Base-by-base conservation (phyloP, 2,888 invertebrate species). In the Sinotaia quadrata region DNA sequence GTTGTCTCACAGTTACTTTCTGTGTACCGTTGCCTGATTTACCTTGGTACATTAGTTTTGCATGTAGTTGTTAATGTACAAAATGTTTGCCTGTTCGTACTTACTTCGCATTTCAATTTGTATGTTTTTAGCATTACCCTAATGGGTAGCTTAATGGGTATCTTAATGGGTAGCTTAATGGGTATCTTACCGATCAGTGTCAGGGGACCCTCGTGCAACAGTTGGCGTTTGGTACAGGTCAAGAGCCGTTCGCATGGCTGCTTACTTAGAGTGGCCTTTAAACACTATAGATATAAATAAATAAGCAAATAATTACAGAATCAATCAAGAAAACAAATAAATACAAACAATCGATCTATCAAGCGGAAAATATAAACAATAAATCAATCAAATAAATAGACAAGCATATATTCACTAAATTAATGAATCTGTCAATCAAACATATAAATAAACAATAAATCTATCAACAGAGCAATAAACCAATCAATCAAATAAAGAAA, bases 221-320 rank as follows among this genome's bases (percentile, higher is more conserved):
- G 83, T 74, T 90, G 89, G 52, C 90, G 77, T 27, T 89, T 86
- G 0, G 90, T 89, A 79, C 89, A 89, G 21, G 91, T 91, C 72
- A 92, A 88, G 7, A 92, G 87, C 57, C 90, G 87, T 81, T 92
- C 92, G 84, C 92, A 92, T 3, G 91, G 92, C 81, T 92, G 92
- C 65, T 90, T 88, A 8, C 89, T 87, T n/a, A 92, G 81, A 41
- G 90, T 90, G 5, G 87, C 84, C 79, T 90, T 90, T 63, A 92
- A 84, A 83, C 91, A 91, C 89, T 91, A 87, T 1, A 74, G 75
- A 33, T 24, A 47, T 15, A 15, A 47, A 47, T n/a, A n/a, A 18
- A 54, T 29, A 18, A 54, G 24, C 57, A 21, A n/a, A n/a, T n/a
- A n/a, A n/a, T n/a, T n/a, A n/a, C 31, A 54, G 15, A 18, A 54